A percentile compares a stretch with the other conserved stretches of the same genome.
Evolutionary conservation across 2,797 vertebrate species (phyloP).

Genomic region (Jordanella pulchra): DNA sequence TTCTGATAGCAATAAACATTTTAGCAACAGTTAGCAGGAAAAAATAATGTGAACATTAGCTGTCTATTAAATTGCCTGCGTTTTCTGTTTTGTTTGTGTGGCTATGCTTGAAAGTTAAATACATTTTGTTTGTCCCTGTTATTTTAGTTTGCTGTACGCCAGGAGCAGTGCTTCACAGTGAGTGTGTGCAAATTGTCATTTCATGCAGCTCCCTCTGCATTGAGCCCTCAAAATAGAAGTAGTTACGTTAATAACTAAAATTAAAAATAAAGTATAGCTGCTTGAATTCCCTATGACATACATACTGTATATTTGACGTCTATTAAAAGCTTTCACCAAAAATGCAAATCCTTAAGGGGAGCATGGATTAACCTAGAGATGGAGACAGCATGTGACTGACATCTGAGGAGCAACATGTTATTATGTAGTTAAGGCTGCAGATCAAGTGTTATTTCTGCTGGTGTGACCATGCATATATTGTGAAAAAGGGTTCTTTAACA

Average conservation of each 20-base stretch:
- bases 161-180: no score
- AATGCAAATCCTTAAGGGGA: neutral
- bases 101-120: neutral
- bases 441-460: conserved; percentile 67
- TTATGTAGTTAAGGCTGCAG: conserved; percentile 75
- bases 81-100: neutral
- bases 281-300: neutral
- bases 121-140: no score
- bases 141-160: no score
- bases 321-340: neutral
- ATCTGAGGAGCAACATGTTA: conserved; percentile 66
- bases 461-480: conserved; percentile 80
- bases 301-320: neutral
- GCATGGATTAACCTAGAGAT: conserved; percentile 4
- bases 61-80: neutral
- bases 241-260: neutral
- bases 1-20: neutral
- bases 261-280: neutral
- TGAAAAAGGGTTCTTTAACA: conserved; percentile 47
- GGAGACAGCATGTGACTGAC: conserved; percentile 48
- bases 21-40: neutral
- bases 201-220: neutral
- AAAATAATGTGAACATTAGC: neutral
- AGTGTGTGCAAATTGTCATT: no score
- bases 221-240: neutral